Evolutionary conservation across 2,113 vertebrate genomes (phyloP).

Genomic region (Leuciscus idus): DNA sequence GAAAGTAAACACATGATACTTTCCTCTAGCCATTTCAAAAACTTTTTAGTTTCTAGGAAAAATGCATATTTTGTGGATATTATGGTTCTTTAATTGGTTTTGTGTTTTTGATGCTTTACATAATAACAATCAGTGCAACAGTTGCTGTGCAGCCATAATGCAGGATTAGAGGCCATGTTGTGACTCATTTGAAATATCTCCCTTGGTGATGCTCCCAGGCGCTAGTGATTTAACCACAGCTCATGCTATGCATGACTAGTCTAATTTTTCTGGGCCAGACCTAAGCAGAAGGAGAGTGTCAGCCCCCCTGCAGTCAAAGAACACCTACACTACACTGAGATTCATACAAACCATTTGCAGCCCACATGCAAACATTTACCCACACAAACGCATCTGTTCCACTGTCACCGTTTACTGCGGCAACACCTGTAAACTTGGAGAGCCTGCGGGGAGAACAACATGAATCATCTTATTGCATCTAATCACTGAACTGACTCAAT

Average conservation of each 20-base stretch:
- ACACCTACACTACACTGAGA: slow-evolving; percentile 15
- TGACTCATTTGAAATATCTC: slow-evolving; percentile 43
- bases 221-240: not conserved
- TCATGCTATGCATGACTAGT: slow-evolving; percentile 46
- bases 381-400: slow-evolving; percentile 20
- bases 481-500: not conserved
- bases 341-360: not conserved
- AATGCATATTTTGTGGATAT: not conserved
- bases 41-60: not conserved
- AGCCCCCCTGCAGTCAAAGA: not conserved
- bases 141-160: slow-evolving; percentile 2
- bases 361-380: slow-evolving; percentile 33
- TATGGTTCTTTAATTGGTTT: not conserved
- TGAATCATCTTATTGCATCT: not conserved
- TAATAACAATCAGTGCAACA: not conserved
- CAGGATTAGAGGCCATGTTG: not conserved
- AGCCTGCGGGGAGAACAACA: not conserved
- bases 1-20: not conserved
- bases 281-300: slow-evolving; percentile 4
- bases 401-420: slow-evolving; percentile 17
- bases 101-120: not conserved
- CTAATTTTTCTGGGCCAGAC: slow-evolving; percentile 20
- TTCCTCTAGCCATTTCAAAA: not conserved
- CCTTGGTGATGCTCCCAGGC: slow-evolving; percentile 23
- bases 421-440: not conserved